Conservation (phyloP, 2,113 vertebrate species). For the Ariopsis seemanni region DNA sequence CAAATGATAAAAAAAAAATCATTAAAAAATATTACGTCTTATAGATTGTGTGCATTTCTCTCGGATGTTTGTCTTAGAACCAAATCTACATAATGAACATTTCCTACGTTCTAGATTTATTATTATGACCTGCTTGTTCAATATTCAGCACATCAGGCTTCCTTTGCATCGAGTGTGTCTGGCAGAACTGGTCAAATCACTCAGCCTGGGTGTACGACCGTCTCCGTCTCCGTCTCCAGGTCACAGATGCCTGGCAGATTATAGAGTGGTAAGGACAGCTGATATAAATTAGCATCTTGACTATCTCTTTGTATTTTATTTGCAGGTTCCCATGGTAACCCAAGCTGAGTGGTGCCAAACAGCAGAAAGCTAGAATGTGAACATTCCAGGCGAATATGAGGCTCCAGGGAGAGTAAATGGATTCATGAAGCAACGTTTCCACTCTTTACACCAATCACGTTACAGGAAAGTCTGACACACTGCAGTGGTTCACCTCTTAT, state of each 20-base stretch:
- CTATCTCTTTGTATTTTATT: conserved; percentile 67
- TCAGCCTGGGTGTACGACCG: conserved; percentile 1
- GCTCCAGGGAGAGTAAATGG: conserved; percentile 59
- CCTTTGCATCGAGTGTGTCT: conserved; percentile 43
- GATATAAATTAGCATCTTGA: conserved; percentile 63
- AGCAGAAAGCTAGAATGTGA: conserved; percentile 63
- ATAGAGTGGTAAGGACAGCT: conserved; percentile 59
- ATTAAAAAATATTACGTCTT: not conserved
- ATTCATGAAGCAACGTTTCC: conserved; percentile 53
- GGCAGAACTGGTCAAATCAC: not conserved
- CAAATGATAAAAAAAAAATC: not conserved
- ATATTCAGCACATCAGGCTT: not conserved
- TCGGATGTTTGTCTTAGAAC: not conserved
- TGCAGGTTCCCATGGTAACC: conserved; percentile 72
- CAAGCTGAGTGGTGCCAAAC: conserved; percentile 63
- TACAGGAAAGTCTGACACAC: conserved; percentile 51
- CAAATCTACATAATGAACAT: not conserved
- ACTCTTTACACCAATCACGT: conserved; percentile 35
- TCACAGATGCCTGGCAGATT: conserved; percentile 45
- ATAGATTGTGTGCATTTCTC: not conserved
- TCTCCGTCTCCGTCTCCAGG: conserved; percentile 11
- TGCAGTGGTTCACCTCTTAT: conserved; percentile 28
- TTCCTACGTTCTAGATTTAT: not conserved
- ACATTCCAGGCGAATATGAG: conserved; percentile 63
- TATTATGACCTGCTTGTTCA: not conserved